Conservation (phyloP, 1,140 invertebrate genomes). For the Adoxophyes honmai region DNA sequence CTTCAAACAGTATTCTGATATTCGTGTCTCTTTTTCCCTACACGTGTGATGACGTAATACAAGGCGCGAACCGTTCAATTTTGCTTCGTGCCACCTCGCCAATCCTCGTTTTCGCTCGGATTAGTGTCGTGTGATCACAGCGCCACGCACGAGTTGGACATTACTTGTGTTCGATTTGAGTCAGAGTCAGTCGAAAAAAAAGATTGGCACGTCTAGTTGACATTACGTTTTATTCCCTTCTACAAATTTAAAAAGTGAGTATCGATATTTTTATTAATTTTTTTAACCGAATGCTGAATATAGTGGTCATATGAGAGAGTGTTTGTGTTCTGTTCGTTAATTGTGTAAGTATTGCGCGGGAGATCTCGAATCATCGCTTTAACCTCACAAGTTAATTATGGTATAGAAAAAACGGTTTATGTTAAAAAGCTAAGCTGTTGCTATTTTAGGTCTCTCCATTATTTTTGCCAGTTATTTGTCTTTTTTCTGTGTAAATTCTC, state of each 20-base stretch:
- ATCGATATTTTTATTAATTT: not conserved
- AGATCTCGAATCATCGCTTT: not conserved
- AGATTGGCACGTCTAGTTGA: not conserved
- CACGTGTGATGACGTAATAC: too few relatives aligned
- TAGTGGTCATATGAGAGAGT: not conserved
- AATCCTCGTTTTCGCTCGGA: slow-evolving; percentile 8
- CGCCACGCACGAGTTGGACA: slow-evolving; percentile 9
- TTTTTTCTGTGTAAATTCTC: not conserved
- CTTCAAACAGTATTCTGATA: too few relatives aligned
- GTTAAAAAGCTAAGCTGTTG: not conserved
- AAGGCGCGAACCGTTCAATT: not conserved
- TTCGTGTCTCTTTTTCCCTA: too few relatives aligned
- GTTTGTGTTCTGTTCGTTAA: not conserved
- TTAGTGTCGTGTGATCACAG: slow-evolving; percentile 17
- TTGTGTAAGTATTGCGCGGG: not conserved
- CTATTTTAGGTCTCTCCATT: not conserved
- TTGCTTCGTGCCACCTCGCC: slow-evolving; percentile 15
- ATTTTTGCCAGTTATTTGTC: not conserved
- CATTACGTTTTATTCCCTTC: not conserved
- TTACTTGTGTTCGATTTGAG: slow-evolving; percentile 12
- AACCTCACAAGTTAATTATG: not conserved
- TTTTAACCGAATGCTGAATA: not conserved
- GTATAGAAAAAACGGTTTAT: not conserved
- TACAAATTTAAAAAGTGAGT: slow-evolving; percentile 11
- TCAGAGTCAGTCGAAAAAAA: slow-evolving; percentile 15